Evolutionary conservation across 1,140 invertebrate genomes (phyloP).

Genomic region (Drosophila asahinai): DNA sequence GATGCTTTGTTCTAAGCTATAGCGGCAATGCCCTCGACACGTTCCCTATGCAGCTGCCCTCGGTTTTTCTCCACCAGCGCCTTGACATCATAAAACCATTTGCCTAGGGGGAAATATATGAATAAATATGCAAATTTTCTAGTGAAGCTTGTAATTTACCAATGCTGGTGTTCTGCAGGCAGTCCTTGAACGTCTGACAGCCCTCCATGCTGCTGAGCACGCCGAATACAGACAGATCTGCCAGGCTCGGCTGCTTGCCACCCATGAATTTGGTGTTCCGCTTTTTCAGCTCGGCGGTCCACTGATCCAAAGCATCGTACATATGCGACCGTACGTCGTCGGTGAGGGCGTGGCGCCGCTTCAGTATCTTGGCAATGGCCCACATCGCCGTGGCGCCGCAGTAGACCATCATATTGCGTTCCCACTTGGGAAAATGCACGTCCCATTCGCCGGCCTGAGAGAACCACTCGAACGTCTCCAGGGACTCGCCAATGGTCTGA

Average conservation of each 20-base stretch:
- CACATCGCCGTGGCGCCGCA: conserved; percentile 97
- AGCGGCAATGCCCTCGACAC: conserved; percentile 50
- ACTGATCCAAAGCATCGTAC: conserved; percentile 94
- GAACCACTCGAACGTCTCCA: conserved; percentile 97
- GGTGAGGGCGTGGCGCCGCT: conserved; percentile 94
- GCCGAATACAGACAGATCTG: conserved; percentile 97
- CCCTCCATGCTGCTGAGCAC: conserved; percentile 98
- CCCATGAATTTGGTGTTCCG: conserved; percentile 92
- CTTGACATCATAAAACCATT: conserved; percentile 87
- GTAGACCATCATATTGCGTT: conserved; percentile 95
- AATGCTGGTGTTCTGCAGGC: conserved; percentile 90
- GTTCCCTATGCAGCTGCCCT: conserved; percentile 81
- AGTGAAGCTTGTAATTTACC: conserved; percentile 21
- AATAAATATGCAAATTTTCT: not conserved
- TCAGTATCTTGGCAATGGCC: conserved; percentile 94
- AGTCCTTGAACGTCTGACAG: conserved; percentile 95
- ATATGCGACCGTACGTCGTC: conserved; percentile 95
- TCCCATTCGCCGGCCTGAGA: conserved; percentile 96
- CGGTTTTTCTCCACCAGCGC: conserved; percentile 86
- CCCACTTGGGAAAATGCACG: conserved; percentile 93
- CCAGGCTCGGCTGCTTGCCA: conserved; percentile 94
- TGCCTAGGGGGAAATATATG: conserved; percentile 46
- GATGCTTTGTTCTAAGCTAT: conserved; percentile 23
- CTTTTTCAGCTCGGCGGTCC: conserved; percentile 90
- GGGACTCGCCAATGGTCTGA: conserved; percentile 92